Conservation (phyloP, 2,888 invertebrate species). For the Camptogramma bilineatum region DNA sequence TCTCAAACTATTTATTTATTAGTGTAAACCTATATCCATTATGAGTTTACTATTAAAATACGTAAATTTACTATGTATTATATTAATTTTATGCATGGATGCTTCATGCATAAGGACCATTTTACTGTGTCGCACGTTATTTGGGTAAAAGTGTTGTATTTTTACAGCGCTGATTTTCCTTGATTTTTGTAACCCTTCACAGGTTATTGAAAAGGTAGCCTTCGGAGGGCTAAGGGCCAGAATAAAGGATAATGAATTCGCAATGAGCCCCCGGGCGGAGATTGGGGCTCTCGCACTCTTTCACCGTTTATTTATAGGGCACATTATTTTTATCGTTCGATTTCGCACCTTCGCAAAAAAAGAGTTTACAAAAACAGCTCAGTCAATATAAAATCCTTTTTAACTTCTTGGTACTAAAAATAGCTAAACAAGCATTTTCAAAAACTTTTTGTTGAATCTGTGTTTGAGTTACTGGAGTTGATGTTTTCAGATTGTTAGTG, state of each 20-base stretch:
- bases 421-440: too few relatives aligned
- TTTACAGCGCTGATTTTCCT: background rate
- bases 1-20: too few relatives aligned
- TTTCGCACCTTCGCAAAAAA: conserved; percentile 11
- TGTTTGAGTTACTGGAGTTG: too few relatives aligned
- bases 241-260: conserved; percentile 59
- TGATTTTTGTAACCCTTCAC: conserved; percentile 17
- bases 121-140: background rate
- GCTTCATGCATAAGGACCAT: background rate
- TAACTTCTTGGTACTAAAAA: too few relatives aligned
- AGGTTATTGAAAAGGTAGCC: conserved; percentile 31
- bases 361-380: background rate
- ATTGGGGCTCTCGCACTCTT: conserved; percentile 47
- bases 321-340: conserved; percentile 17
- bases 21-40: too few relatives aligned
- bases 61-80: too few relatives aligned
- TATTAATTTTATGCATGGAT: too few relatives aligned
- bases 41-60: too few relatives aligned
- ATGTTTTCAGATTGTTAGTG: too few relatives aligned
- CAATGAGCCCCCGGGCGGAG: conserved; percentile 50
- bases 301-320: conserved; percentile 43
- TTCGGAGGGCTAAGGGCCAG: conserved; percentile 43
- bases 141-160: background rate
- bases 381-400: background rate
- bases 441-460: too few relatives aligned